Percentiles rank a stretch among this genome's conserved stretches.
phyloP scores from a whole-genome alignment of 2,797 vertebrate genomes.

The Diplodus sargus region DNA sequence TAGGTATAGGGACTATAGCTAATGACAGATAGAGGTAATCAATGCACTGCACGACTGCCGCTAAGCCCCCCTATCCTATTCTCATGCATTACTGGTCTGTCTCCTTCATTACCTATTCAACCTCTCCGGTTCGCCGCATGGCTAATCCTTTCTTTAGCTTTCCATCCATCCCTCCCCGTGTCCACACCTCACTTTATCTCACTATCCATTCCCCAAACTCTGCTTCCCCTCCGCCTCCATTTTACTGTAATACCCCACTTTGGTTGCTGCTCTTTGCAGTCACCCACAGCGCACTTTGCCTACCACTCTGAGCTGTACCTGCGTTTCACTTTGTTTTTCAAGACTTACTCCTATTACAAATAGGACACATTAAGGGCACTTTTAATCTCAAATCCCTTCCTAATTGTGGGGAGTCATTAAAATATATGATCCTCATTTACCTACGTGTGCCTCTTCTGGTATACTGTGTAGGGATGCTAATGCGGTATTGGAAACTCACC shows the following conservation, averaged over 20 bases:
- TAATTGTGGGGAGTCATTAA: slow-evolving; percentile 44
- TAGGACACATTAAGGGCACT: slow-evolving; percentile 30
- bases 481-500: slow-evolving; percentile 33
- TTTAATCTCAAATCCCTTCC: slow-evolving; percentile 35
- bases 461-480: slow-evolving; percentile 16
- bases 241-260: slow-evolving; percentile 60
- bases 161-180: slow-evolving; percentile 56
- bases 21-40: slow-evolving; percentile 78
- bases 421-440: slow-evolving; percentile 27
- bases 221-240: slow-evolving; percentile 52
- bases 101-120: slow-evolving; percentile 79
- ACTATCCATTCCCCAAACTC: slow-evolving; percentile 60
- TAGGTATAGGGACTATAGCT: slow-evolving; percentile 71
- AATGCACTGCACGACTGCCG: slow-evolving; percentile 76
- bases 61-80: slow-evolving; percentile 76
- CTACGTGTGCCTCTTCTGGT: neutral
- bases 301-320: slow-evolving; percentile 2
- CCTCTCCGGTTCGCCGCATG: slow-evolving; percentile 68
- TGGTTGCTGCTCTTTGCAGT: slow-evolving; percentile 33
- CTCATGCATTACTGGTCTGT: slow-evolving; percentile 76
- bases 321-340: slow-evolving; percentile 3
- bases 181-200: slow-evolving; percentile 65
- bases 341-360: slow-evolving; percentile 37
- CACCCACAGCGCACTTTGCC: neutral
- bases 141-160: slow-evolving; percentile 79